These are phyloP conservation scores for Gryon sp. DNA, from an alignment of 1,140 invertebrate species.

Conservation along the genomic window DNA sequence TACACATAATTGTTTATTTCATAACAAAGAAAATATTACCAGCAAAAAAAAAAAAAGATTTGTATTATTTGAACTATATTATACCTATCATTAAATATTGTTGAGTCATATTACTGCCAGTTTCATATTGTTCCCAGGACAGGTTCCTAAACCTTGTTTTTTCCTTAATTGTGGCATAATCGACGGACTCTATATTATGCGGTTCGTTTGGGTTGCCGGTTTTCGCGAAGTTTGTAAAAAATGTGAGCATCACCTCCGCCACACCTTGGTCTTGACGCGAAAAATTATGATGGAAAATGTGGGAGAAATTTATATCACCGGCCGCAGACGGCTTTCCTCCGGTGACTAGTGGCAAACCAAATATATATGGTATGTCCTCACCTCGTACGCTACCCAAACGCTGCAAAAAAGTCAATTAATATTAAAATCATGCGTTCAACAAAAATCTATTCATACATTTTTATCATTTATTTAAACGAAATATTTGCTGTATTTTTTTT, in stretches of 20 bases:
- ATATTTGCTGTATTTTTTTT: no score
- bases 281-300: conserved; percentile 84
- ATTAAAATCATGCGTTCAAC: no score
- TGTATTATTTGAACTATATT: background rate
- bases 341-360: conserved; percentile 90
- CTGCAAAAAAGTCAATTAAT: conserved; percentile 77
- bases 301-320: conserved; percentile 44
- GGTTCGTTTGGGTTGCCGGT: conserved; percentile 86
- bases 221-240: conserved; percentile 88
- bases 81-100: conserved; percentile 87
- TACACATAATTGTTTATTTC: no score
- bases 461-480: no score
- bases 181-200: conserved; percentile 79
- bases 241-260: conserved; percentile 86
- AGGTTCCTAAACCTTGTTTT: conserved; percentile 82
- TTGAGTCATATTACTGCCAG: conserved; percentile 82
- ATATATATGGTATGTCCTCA: conserved; percentile 91
- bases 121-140: conserved; percentile 87
- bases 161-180: conserved; percentile 81
- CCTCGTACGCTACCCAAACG: conserved; percentile 89
- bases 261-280: conserved; percentile 87
- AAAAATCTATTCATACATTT: no score
- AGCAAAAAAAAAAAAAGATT: background rate
- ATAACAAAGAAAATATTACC: conserved; percentile 4
- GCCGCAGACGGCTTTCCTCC: conserved; percentile 78